Percentiles rank a stretch among this genome's conserved stretches.
These are phyloP conservation scores for Andrena praecox DNA, from an alignment of 2,888 invertebrate species.

Conservation along the genomic window DNA sequence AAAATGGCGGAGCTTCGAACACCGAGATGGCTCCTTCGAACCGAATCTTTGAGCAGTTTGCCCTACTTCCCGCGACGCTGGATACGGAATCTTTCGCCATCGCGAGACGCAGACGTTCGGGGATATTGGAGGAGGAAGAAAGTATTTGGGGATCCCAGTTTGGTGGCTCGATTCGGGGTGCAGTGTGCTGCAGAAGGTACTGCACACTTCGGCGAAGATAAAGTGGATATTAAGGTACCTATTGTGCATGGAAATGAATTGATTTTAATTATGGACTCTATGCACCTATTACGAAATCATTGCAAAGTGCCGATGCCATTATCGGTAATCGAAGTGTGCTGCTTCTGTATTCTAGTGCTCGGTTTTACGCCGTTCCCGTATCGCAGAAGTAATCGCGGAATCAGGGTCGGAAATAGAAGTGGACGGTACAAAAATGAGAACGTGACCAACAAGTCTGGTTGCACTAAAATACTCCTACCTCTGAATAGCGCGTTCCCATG, in stretches of 20 bases:
- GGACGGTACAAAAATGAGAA: background rate
- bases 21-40: background rate
- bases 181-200: background rate
- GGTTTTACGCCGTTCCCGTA: too few species aligned
- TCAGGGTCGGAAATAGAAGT: background rate
- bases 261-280: too few species aligned
- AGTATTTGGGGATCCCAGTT: background rate
- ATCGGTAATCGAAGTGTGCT: too few species aligned
- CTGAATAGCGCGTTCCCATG: background rate
- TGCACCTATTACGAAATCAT: too few species aligned
- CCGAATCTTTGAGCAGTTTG: slow-evolving; percentile 34
- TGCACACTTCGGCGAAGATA: too few species aligned
- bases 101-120: background rate
- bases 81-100: background rate
- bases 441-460: background rate
- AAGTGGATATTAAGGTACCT: too few species aligned
- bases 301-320: too few species aligned
- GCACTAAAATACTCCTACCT: background rate
- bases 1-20: background rate
- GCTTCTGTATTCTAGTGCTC: too few species aligned
- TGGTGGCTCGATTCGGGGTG: background rate
- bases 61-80: slow-evolving; percentile 4
- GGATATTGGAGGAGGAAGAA: background rate
- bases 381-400: too few species aligned
- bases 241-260: too few species aligned